These are phyloP conservation scores for Gymnocheta viridis DNA, from an alignment of 2,888 invertebrate species.

Conservation along the genomic window DNA sequence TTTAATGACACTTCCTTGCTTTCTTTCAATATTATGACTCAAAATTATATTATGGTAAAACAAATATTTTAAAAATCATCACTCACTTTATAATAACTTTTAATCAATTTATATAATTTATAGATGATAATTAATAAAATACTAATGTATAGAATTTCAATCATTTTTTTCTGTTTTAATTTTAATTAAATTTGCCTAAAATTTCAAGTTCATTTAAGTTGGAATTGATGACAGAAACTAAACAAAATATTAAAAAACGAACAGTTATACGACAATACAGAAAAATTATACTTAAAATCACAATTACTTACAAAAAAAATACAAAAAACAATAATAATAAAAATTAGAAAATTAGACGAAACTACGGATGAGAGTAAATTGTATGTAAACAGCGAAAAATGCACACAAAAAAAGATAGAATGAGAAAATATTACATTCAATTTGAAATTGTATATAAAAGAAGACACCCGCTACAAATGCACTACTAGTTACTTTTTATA, in stretches of 20 bases:
- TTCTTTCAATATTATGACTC: background rate
- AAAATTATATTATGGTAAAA: no score
- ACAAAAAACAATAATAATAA: no score
- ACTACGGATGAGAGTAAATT: conserved; percentile 45
- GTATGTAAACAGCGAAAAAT: background rate
- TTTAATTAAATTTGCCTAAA: conserved; percentile 10
- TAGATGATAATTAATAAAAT: conserved; percentile 50
- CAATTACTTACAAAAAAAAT: conserved; percentile 31
- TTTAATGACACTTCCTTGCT: no score
- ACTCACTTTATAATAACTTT: conserved; percentile 64
- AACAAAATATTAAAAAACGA: conserved; percentile 8
- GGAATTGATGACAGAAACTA: conserved; percentile 45
- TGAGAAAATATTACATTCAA: background rate
- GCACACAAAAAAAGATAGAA: background rate
- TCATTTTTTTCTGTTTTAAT: conserved; percentile 52
- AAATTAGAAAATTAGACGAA: conserved; percentile 45
- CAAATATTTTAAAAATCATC: background rate
- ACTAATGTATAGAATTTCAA: conserved; percentile 55
- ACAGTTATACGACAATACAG: conserved; percentile 9
- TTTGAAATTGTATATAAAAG: conserved; percentile 16
- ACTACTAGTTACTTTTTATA: conserved; percentile 28
- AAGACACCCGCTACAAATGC: conserved; percentile 29
- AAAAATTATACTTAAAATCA: conserved; percentile 24
- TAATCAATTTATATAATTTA: conserved; percentile 64
- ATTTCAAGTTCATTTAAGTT: conserved; percentile 61